Evolutionary conservation across 2,113 vertebrate species (phyloP).

Genomic region (Aphelocoma coerulescens): DNA sequence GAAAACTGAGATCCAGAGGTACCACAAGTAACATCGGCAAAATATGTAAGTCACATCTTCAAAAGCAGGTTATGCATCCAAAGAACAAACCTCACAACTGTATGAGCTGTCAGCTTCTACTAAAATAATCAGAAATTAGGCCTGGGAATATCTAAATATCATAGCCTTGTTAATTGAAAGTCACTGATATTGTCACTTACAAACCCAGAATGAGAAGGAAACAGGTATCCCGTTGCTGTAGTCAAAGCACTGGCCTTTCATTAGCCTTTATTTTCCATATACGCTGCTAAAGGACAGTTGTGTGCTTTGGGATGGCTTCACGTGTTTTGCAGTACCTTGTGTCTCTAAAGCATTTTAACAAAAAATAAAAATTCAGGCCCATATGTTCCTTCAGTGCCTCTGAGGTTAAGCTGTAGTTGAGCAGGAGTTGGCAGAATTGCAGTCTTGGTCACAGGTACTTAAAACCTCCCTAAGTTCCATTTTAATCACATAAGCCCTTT

Average conservation of each 20-base stretch:
- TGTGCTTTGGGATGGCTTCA: neutral
- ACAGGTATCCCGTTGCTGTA: neutral
- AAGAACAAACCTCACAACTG: neutral
- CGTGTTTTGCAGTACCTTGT: neutral
- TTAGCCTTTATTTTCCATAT: neutral
- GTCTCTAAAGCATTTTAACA: neutral
- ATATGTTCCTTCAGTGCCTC: neutral
- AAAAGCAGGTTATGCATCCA: neutral
- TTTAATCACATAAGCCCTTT: constrained; percentile 61
- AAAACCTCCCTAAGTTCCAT: constrained; percentile 49
- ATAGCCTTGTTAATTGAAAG: neutral
- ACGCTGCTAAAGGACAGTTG: fast-evolving
- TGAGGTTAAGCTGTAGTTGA: constrained; percentile 51
- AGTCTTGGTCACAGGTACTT: constrained; percentile 20
- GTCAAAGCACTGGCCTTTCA: neutral
- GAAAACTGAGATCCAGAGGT: neutral
- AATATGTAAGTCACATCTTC: neutral
- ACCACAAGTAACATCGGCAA: neutral
- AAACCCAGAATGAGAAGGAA: neutral
- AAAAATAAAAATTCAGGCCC: neutral
- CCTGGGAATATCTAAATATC: neutral
- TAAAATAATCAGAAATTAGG: neutral
- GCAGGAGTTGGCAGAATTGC: constrained; percentile 40
- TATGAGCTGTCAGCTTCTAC: neutral
- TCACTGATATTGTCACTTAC: neutral